phyloP scores from a whole-genome alignment of 2,113 vertebrate genomes.

The Anoplopoma fimbria region DNA sequence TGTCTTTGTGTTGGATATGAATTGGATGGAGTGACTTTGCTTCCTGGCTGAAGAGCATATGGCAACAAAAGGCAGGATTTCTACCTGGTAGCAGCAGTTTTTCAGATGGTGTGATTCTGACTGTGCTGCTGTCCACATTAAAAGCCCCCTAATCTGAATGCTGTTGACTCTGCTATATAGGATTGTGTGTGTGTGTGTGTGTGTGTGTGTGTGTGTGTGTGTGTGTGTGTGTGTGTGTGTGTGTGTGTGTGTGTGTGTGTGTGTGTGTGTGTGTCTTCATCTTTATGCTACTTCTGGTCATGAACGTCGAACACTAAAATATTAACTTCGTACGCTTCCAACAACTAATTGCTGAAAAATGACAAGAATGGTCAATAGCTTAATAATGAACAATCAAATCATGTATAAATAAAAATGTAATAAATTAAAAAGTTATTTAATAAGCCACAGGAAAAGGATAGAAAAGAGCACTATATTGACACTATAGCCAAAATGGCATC shows the following conservation, averaged over 20 bases:
- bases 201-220: too few species aligned
- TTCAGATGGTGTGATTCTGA: background rate
- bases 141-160: constrained; percentile 22
- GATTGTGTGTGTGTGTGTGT: too few species aligned
- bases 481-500: background rate
- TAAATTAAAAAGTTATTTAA: background rate
- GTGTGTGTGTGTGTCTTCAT: background rate
- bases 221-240: too few species aligned
- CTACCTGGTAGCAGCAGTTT: constrained; percentile 7
- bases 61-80: background rate
- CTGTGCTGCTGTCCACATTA: constrained; percentile 6
- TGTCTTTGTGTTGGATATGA: too few species aligned
- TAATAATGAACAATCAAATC: background rate
- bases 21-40: too few species aligned
- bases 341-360: background rate
- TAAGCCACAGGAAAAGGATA: background rate
- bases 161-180: constrained; percentile 27
- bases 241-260: background rate
- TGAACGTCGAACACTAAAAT: background rate
- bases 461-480: background rate
- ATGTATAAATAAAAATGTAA: too few species aligned
- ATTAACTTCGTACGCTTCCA: background rate
- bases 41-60: too few species aligned
- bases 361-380: background rate
- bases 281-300: background rate